Base-by-base conservation (phyloP, 1,140 invertebrate species). In the Mactra quadrangularis region DNA sequence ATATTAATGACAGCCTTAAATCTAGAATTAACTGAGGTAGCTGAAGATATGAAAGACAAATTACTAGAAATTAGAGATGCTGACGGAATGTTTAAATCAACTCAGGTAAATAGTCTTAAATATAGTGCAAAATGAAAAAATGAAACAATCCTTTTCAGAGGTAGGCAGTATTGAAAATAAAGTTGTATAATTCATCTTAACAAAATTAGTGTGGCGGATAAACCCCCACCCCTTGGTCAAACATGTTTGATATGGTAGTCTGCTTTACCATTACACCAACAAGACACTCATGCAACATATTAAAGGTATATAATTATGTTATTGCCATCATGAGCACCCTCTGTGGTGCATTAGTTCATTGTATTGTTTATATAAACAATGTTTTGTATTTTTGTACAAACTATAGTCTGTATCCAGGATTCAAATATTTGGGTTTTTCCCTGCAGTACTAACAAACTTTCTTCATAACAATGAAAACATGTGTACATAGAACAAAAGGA, bases 51-150 rank as follows among this genome's bases (percentile, higher is more conserved):
- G 57, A 33, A 45, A 22, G 29, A 62, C 19, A 27, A 29, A 27
- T 35, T 66, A 22, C 50, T 52, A 1, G n/a, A 7, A n/a, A n/a
- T 17, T 17, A 68, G 59, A 45, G 41, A 41, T 27, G 59, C 19
- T n/a, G 50, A 68, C 38, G 76, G 76, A 17, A 55, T 78, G 19
- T 78, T 62, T 27, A 1, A 7, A 0, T 50, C 41, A 6, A 78
- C 76, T n/a, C 60, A 66, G 62, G 76, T 78, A 64, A 41, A 25
- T n/a, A 11, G 27, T 31, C 6, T 64, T 11, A 7, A 19, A 11
- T 33, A 11, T 38, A 59, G 27, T 59, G 7, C 11, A n/a, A 9
- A 13, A n/a, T n/a, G 4, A 25, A 13, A 33, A 15, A 9, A 33
- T 7, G 11, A 15, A n/a, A 3, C 4, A 19, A 29, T 19, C 13